A percentile compares a stretch with the other conserved stretches of the same genome.
These are phyloP conservation scores for Anorthoa munda DNA, from an alignment of 2,888 invertebrate species.

Conservation along the genomic window DNA sequence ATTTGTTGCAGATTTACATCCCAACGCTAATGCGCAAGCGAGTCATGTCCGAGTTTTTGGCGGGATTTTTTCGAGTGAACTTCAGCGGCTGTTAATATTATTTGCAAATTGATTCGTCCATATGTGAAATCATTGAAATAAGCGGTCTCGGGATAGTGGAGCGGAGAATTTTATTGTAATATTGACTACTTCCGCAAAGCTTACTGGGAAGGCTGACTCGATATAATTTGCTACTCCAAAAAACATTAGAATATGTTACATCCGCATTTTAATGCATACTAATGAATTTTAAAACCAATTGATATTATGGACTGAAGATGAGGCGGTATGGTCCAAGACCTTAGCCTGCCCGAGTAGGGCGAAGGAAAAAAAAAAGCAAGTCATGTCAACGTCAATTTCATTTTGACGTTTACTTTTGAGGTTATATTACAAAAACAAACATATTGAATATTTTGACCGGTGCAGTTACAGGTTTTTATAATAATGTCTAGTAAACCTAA, in stretches of 20 bases:
- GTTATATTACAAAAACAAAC: slow-evolving; percentile 47
- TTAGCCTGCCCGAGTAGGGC: too few relatives aligned
- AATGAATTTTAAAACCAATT: too few relatives aligned
- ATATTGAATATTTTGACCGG: slow-evolving; percentile 49
- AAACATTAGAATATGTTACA: background rate
- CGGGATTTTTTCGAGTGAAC: too few relatives aligned
- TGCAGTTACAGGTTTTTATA: background rate
- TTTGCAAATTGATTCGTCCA: too few relatives aligned
- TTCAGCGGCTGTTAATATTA: too few relatives aligned
- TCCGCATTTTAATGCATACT: background rate
- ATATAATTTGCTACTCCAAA: background rate
- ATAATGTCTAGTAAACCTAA: slow-evolving; percentile 91
- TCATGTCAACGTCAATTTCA: slow-evolving; percentile 22
- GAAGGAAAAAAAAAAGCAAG: background rate
- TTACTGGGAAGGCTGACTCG: background rate
- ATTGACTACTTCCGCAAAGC: background rate
- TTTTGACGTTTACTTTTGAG: slow-evolving; percentile 45
- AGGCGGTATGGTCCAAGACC: too few relatives aligned
- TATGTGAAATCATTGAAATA: background rate
- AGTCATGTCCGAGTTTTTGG: too few relatives aligned
- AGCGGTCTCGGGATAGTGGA: background rate
- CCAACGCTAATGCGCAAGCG: too few relatives aligned
- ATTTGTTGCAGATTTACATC: too few relatives aligned
- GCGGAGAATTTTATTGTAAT: background rate
- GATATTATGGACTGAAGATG: too few relatives aligned